These are phyloP conservation scores for Copidosoma aretas DNA, from an alignment of 2,888 invertebrate species.

Conservation along the genomic window DNA sequence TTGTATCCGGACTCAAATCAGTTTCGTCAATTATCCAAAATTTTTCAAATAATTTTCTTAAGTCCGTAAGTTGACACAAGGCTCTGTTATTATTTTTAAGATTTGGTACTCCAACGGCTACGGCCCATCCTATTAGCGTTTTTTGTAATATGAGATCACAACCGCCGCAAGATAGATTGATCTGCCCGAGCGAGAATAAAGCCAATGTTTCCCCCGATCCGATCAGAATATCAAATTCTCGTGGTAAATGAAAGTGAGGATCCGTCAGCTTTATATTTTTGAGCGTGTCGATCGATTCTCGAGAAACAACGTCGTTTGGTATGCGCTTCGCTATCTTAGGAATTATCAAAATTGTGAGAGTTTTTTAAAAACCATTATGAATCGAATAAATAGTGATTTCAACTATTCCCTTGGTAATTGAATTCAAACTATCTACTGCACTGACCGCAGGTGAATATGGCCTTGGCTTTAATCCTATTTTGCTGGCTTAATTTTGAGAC, in stretches of 20 bases:
- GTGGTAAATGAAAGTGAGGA: constrained; percentile 28
- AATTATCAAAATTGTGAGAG: not conserved
- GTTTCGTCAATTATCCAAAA: too few species aligned
- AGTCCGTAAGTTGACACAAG: too few species aligned
- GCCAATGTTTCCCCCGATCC: constrained; percentile 21
- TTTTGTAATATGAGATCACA: constrained; percentile 19
- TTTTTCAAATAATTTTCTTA: too few species aligned
- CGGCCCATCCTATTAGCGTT: too few species aligned
- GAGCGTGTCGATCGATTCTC: constrained; percentile 1
- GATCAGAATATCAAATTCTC: constrained; percentile 18
- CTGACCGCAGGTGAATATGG: not conserved
- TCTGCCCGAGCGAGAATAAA: constrained; percentile 28
- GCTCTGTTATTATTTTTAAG: too few species aligned
- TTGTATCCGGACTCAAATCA: too few species aligned
- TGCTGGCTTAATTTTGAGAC: not conserved
- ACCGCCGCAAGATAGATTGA: constrained; percentile 11
- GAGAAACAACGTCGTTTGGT: not conserved
- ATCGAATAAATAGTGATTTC: not conserved
- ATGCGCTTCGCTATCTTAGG: constrained; percentile 3
- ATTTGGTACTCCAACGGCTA: too few species aligned
- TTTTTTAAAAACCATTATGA: not conserved
- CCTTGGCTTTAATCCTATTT: not conserved
- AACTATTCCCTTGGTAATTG: not conserved
- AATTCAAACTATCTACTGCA: not conserved
- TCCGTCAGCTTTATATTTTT: constrained; percentile 14